phyloP scores from a whole-genome alignment of 2,888 invertebrate species.

The Dascillus cervinus region DNA sequence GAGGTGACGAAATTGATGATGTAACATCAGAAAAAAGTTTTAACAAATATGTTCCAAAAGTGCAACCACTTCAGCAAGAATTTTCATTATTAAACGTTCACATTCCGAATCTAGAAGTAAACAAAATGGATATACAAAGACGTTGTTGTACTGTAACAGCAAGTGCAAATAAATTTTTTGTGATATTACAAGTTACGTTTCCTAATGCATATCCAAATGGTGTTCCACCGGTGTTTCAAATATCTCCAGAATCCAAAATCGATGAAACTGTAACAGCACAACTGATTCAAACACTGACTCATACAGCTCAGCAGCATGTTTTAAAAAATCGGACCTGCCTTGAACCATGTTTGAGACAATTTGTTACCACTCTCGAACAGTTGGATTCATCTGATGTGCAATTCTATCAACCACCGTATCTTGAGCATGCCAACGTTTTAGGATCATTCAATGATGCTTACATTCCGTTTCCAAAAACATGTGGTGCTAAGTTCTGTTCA shows the following conservation, averaged over 20 bases:
- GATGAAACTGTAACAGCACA: slow-evolving; percentile 65
- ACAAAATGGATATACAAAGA: slow-evolving; percentile 44
- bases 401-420: slow-evolving; percentile 20
- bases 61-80: slow-evolving; percentile 63
- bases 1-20: slow-evolving; percentile 10
- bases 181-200: slow-evolving; percentile 43
- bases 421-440: slow-evolving; percentile 30
- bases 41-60: slow-evolving; percentile 37
- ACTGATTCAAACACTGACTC: slow-evolving; percentile 71
- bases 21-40: slow-evolving; percentile 8
- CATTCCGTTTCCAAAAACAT: slow-evolving; percentile 90
- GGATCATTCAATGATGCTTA: slow-evolving; percentile 61
- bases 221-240: slow-evolving; percentile 57
- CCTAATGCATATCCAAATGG: slow-evolving; percentile 68
- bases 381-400: slow-evolving; percentile 47
- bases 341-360: slow-evolving; percentile 73
- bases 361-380: slow-evolving; percentile 57
- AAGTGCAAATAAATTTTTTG: slow-evolving; percentile 38
- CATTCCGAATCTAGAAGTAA: slow-evolving; percentile 63
- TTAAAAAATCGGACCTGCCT: slow-evolving; percentile 80
- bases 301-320: slow-evolving; percentile 74
- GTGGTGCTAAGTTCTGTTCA: slow-evolving; percentile 87
- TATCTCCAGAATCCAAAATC: slow-evolving; percentile 52
- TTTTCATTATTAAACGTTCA: slow-evolving; percentile 68
- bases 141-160: slow-evolving; percentile 54